Conservation (phyloP, 2,797 vertebrate species). For the Centropyge bicolor region DNA sequence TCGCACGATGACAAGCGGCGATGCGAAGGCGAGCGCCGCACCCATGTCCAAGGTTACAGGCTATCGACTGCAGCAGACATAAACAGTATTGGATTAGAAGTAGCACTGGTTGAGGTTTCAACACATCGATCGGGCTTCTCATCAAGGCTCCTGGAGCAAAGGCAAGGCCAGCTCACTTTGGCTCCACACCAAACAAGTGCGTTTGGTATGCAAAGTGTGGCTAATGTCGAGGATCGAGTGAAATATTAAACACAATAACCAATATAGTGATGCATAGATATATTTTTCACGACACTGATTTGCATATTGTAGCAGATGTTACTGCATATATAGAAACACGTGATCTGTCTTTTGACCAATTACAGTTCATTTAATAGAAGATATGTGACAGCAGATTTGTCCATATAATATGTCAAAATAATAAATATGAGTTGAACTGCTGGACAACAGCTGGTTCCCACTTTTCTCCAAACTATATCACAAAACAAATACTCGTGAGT, state of each 20-base stretch:
- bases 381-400: neutral
- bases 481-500: too few species aligned
- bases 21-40: constrained; percentile 26
- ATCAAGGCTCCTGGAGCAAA: constrained; percentile 62
- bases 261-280: constrained; percentile 16
- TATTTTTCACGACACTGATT: constrained; percentile 33
- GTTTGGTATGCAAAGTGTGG: constrained; percentile 39
- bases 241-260: constrained; percentile 41
- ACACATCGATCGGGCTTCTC: constrained; percentile 66
- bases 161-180: constrained; percentile 60
- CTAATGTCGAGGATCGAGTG: neutral
- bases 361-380: neutral
- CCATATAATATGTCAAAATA: neutral
- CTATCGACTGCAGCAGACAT: constrained; percentile 64
- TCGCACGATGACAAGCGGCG: constrained; percentile 28
- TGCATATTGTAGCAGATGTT: constrained; percentile 32
- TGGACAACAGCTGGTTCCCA: too few species aligned
- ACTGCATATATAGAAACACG: constrained; percentile 8
- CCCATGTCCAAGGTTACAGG: constrained; percentile 66
- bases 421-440: too few species aligned
- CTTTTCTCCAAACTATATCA: too few species aligned
- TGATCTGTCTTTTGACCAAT: constrained; percentile 16
- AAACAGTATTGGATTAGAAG: constrained; percentile 67
- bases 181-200: constrained; percentile 29
- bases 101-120: constrained; percentile 58